These are phyloP conservation scores for Dorcus parallelipipedus DNA, from an alignment of 2,888 invertebrate species.

Conservation along the genomic window DNA sequence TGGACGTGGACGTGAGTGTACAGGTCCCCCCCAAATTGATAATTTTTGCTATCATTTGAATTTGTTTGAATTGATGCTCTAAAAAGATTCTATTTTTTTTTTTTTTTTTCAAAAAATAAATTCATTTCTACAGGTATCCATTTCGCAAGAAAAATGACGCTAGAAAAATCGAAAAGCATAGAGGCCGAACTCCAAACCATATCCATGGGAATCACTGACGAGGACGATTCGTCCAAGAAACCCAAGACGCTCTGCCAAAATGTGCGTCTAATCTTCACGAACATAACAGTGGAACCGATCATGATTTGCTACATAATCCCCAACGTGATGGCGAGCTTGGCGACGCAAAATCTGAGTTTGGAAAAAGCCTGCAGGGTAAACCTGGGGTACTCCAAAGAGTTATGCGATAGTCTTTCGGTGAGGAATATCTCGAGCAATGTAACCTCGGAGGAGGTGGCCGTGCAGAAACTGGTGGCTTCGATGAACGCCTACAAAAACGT, in stretches of 20 bases:
- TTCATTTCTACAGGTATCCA: too few species aligned
- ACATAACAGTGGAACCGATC: constrained; percentile 65
- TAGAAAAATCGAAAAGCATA: constrained; percentile 43
- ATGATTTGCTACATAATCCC: constrained; percentile 62
- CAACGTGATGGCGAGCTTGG: constrained; percentile 38
- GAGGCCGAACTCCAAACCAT: constrained; percentile 42
- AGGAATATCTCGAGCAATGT: constrained; percentile 30
- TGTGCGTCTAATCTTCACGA: constrained; percentile 52
- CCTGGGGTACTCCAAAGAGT: constrained; percentile 45
- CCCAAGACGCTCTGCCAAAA: constrained; percentile 48
- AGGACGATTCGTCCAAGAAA: constrained; percentile 18
- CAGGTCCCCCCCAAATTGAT: too few species aligned
- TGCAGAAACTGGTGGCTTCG: constrained; percentile 68
- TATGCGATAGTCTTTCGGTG: constrained; percentile 44
- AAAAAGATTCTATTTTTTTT: too few species aligned
- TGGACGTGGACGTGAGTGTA: too few species aligned
- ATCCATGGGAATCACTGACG: constrained; percentile 47
- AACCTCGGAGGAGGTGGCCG: constrained; percentile 37
- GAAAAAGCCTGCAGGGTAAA: constrained; percentile 57
- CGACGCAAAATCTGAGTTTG: constrained; percentile 53
- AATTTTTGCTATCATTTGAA: too few species aligned
- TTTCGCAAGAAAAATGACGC: constrained; percentile 25
- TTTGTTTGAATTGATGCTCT: too few species aligned
- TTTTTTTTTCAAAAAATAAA: too few species aligned
- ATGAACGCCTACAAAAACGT: constrained; percentile 81